These are phyloP conservation scores for Brachionus manjavacas DNA, from an alignment of 1,140 invertebrate species.

Conservation along the genomic window DNA sequence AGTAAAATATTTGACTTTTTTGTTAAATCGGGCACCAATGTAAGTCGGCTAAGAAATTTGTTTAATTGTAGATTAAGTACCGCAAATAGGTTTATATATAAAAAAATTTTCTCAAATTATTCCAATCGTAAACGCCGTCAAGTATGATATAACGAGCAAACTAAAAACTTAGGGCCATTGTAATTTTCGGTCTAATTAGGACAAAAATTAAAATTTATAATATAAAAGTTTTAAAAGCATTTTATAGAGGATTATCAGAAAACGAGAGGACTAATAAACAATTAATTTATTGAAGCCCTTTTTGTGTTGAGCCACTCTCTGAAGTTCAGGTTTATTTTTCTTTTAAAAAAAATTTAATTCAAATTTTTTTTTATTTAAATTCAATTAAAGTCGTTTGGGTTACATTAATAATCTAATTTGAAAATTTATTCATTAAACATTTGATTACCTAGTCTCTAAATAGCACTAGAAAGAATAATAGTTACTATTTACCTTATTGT, in stretches of 20 bases:
- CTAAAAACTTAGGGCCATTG: not conserved
- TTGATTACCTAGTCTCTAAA: not conserved
- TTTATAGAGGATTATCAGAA: conserved; percentile 4
- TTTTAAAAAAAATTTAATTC: not conserved
- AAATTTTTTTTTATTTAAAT: not conserved
- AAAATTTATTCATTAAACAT: not conserved
- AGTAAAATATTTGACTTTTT: not conserved
- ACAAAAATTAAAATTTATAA: not conserved
- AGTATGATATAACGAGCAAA: not conserved
- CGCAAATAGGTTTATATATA: not conserved
- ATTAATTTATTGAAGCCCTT: not conserved
- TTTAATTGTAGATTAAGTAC: not conserved
- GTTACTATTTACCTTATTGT: not conserved
- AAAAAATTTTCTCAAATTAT: not conserved
- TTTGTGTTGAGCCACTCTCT: not conserved
- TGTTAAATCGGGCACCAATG: not conserved
- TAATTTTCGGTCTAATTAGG: not conserved
- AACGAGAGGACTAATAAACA: not conserved
- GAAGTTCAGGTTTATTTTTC: conserved; percentile 3
- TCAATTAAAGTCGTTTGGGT: not conserved
- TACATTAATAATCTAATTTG: not conserved
- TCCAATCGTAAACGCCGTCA: not conserved
- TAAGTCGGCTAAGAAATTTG: not conserved
- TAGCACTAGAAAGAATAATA: not conserved
- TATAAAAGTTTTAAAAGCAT: not conserved